Evolutionary conservation across 1,140 invertebrate genomes (phyloP), one percentile per base, ranked within the genome.

Genomic region (Euwallacea fornicatus): DNA sequence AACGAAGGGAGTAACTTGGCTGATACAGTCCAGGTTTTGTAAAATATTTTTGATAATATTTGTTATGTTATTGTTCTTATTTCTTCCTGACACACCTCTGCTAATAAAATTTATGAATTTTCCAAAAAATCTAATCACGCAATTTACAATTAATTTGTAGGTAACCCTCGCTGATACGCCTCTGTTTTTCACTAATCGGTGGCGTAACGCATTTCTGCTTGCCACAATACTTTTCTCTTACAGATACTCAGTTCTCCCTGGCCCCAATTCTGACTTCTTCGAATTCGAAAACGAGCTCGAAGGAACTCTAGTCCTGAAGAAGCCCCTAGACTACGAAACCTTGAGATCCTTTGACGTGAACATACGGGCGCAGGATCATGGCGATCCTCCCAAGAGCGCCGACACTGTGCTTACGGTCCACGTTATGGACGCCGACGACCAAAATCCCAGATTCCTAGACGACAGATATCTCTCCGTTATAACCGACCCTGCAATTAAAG

Each of bases 391-490:
- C 0, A 86, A 87, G 71, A 86, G 86, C 71, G 89, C 90, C 41
- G 89, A 91, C 70, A 93, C 93, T 0, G 83, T 86, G 21, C 84
- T 97, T 8, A 86, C 87, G 0, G 89, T 96, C 0, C 88, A 93
- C 66, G 89, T 96, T 3, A 88, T 93, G 6, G 95, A 97, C 81
- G 93, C 94, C 0, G 95, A 97, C 78, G 94, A 97, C 83, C 94
- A 96, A 83, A 96, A 96, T 84, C 94, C 94, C n/a, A 72, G 71
- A 56, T 72, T 72, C 56, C 47, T 72, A 56, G 71, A 72, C 56
- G 71, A 72, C 50, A 86, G 91, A 74, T 97, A 96, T 79, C 88
- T 85, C 21, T 87, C 91, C 0, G 81, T 86, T 13, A 75, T 96
- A 62, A 90, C 90, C 0, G 85, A 89, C 65, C 80, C 85, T 11